Percentiles rank a stretch among this genome's conserved stretches.
phyloP scores from a whole-genome alignment of 1,140 invertebrate genomes.

The Oryzaephilus surinamensis region DNA sequence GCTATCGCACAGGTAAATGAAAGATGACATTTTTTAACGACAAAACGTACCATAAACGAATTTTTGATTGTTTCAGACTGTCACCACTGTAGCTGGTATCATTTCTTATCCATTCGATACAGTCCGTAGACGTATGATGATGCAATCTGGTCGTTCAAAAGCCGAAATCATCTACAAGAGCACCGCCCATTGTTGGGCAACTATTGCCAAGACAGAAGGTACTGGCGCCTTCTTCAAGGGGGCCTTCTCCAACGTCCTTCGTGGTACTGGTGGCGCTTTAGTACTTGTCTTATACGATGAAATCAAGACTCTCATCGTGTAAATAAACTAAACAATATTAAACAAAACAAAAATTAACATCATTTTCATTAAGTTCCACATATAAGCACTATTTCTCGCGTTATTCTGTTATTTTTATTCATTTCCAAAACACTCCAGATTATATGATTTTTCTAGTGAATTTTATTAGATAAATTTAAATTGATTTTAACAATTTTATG shows the following conservation, averaged over 20 bases:
- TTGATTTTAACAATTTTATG: no score
- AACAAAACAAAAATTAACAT: no score
- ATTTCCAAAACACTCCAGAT: no score
- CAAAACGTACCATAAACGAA: neutral
- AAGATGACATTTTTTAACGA: neutral
- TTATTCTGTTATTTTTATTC: no score
- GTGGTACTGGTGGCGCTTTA: constrained; percentile 67
- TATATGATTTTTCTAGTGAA: no score
- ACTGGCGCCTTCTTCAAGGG: constrained; percentile 67
- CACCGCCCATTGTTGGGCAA: constrained; percentile 63
- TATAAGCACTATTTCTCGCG: no score
- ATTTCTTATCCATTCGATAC: constrained; percentile 85
- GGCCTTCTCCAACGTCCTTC: constrained; percentile 65
- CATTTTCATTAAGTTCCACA: no score
- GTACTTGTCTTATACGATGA: constrained; percentile 72
- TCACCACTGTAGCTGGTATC: constrained; percentile 38
- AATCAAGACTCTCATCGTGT: no score
- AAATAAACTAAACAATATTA: no score
- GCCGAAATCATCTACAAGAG: constrained; percentile 59
- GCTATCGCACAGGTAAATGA: constrained; percentile 62
- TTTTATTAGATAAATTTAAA: no score
- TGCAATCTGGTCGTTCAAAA: constrained; percentile 62
- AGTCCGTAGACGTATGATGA: constrained; percentile 83
- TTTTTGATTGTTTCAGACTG: constrained; percentile 24
- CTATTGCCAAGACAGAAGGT: constrained; percentile 56